Conservation (phyloP, 2,888 invertebrate genomes). For the Labia minor region DNA sequence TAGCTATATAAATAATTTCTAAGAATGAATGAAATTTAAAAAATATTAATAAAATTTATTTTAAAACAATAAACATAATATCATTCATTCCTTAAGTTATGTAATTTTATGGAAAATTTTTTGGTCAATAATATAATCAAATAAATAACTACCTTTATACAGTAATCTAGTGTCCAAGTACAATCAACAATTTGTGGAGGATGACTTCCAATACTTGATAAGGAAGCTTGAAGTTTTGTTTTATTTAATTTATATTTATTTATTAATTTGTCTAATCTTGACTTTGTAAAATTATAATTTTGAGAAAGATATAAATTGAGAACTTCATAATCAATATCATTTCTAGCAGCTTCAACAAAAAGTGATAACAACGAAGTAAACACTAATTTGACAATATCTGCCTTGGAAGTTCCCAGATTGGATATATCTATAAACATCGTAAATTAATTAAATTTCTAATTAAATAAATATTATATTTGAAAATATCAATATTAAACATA, state of each 20-base stretch:
- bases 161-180: slow-evolving; percentile 36
- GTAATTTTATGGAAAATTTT: too few species aligned
- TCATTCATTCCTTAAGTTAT: too few species aligned
- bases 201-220: slow-evolving; percentile 32
- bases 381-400: slow-evolving; percentile 31
- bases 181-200: slow-evolving; percentile 34
- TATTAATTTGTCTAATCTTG: slow-evolving; percentile 31
- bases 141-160: slow-evolving; percentile 33
- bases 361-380: slow-evolving; percentile 32
- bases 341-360: slow-evolving; percentile 32
- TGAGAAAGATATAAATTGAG: slow-evolving; percentile 29
- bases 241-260: slow-evolving; percentile 30
- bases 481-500: neutral
- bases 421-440: slow-evolving; percentile 28
- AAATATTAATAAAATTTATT: too few species aligned
- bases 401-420: slow-evolving; percentile 30
- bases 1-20: too few species aligned
- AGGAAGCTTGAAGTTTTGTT: slow-evolving; percentile 29
- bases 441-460: neutral
- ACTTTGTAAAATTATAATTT: slow-evolving; percentile 28
- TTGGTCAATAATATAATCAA: too few species aligned
- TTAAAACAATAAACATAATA: too few species aligned
- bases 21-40: too few species aligned
- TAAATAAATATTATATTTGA: neutral
- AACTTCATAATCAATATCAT: slow-evolving; percentile 30